Evolutionary conservation across 2,113 vertebrate species (phyloP).

Genomic region (Epinephelus lanceolatus): DNA sequence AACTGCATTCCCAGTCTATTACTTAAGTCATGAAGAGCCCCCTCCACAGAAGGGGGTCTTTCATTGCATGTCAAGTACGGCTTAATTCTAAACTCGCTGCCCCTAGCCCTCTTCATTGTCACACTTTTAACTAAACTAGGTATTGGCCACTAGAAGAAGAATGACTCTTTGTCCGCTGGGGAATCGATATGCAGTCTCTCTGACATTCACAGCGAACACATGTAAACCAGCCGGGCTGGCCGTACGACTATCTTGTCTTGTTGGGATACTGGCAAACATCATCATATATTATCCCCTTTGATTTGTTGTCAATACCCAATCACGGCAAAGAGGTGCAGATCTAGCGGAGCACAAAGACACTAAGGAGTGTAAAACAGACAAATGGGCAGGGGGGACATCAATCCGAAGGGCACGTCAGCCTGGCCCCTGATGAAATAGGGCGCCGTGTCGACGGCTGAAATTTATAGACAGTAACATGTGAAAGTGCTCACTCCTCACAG

Average conservation of each 20-base stretch:
- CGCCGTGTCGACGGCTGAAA: constrained; percentile 73
- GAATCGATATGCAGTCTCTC: constrained; percentile 82
- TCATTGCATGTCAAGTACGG: constrained; percentile 87
- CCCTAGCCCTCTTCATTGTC: constrained; percentile 74
- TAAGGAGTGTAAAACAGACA: constrained; percentile 86
- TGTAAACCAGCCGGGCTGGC: constrained; percentile 79
- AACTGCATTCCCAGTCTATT: constrained; percentile 94
- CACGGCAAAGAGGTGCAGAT: constrained; percentile 78
- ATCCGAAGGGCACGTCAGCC: constrained; percentile 82
- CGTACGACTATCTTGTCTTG: constrained; percentile 82
- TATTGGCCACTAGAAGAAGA: constrained; percentile 78
- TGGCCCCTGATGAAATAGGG: constrained; percentile 81
- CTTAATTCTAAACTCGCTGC: constrained; percentile 86
- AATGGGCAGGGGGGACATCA: constrained; percentile 84
- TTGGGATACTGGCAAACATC: constrained; percentile 80
- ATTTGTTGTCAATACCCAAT: constrained; percentile 89
- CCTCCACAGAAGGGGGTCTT: constrained; percentile 82
- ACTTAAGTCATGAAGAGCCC: constrained; percentile 90
- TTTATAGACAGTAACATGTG: constrained; percentile 86
- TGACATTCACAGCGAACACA: constrained; percentile 83
- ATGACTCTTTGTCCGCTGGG: constrained; percentile 76
- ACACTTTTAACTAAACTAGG: constrained; percentile 81
- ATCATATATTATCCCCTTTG: constrained; percentile 85
- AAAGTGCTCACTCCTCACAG: constrained; percentile 78
- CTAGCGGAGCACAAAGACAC: constrained; percentile 82